A percentile compares a stretch with the other conserved stretches of the same genome.
These are phyloP conservation scores for Halocynthia roretzi DNA, from an alignment of 23 tunicate genomes.

Conservation along the genomic window DNA sequence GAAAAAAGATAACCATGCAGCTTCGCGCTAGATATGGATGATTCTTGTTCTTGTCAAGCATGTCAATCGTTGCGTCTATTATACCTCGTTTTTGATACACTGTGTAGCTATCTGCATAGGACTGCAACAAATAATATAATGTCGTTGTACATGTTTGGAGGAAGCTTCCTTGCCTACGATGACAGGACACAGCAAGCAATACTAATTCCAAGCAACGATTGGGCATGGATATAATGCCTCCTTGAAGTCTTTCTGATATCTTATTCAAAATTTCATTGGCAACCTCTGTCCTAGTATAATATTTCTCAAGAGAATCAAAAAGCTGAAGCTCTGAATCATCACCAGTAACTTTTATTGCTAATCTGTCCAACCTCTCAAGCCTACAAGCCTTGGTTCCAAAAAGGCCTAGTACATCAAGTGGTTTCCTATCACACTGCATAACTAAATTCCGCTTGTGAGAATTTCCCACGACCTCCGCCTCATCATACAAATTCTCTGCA, in stretches of 20 bases:
- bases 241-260: background rate
- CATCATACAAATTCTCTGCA: conserved; percentile 38
- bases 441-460: background rate
- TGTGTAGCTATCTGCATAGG: background rate
- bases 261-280: background rate
- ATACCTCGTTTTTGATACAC: conserved; percentile 27
- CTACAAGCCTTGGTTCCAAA: conserved; percentile 41
- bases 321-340: conserved; percentile 2
- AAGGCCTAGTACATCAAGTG: conserved; percentile 51
- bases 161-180: background rate
- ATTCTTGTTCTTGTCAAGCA: conserved; percentile 14
- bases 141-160: background rate
- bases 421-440: conserved; percentile 13
- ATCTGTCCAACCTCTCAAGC: conserved; percentile 28
- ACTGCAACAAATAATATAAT: conserved; percentile 13
- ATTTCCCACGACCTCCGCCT: conserved; percentile 16
- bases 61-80: conserved; percentile 18
- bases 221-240: background rate
- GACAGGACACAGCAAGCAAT: background rate
- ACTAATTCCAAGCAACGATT: background rate
- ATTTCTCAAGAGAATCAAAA: conserved; percentile 4
- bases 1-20: conserved; percentile 32
- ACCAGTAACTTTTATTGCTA: conserved; percentile 28
- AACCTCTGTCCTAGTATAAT: background rate
- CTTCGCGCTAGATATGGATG: conserved; percentile 31